Percentiles rank a stretch among this genome's conserved stretches.
Conservation (phyloP, 2,888 invertebrate genomes). For the Podotricha telesiphe region DNA sequence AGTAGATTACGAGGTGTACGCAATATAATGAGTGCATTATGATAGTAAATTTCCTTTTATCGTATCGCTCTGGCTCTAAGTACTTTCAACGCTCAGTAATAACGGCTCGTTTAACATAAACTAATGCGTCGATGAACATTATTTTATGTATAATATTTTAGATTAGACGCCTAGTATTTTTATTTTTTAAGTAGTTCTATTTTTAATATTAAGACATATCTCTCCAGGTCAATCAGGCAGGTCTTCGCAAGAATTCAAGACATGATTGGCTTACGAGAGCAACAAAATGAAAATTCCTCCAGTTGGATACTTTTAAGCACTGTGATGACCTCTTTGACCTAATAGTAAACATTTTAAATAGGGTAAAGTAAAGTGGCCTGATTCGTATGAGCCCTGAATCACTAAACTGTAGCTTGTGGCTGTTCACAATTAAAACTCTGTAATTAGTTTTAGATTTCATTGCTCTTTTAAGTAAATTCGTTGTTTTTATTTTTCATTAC, state of each 20-base stretch:
- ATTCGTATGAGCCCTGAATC: slow-evolving; percentile 1
- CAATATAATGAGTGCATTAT: slow-evolving; percentile 20
- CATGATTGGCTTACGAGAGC: too few species aligned
- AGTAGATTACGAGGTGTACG: slow-evolving; percentile 8
- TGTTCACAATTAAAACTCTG: slow-evolving; percentile 15
- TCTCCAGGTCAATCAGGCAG: too few species aligned
- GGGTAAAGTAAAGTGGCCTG: slow-evolving; percentile 8
- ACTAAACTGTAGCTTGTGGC: slow-evolving; percentile 10
- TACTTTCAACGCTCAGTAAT: slow-evolving; percentile 31
- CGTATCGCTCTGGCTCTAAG: slow-evolving; percentile 25
- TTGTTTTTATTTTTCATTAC: neutral
- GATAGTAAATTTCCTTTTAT: slow-evolving; percentile 24
- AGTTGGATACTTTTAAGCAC: too few species aligned
- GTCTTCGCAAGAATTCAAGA: too few species aligned
- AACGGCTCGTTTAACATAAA: slow-evolving; percentile 31
- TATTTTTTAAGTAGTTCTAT: too few species aligned
- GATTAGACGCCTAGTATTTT: neutral
- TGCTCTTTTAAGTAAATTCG: neutral
- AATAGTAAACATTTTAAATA: slow-evolving; percentile 13
- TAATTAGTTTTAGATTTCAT: slow-evolving; percentile 11
- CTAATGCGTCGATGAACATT: slow-evolving; percentile 20
- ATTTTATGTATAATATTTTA: slow-evolving; percentile 17
- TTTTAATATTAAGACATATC: too few species aligned
- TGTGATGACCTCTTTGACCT: too few species aligned
- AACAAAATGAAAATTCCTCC: too few species aligned